Evolutionary conservation across 2,113 vertebrate species (phyloP).

Genomic region (Xiphias gladius): DNA sequence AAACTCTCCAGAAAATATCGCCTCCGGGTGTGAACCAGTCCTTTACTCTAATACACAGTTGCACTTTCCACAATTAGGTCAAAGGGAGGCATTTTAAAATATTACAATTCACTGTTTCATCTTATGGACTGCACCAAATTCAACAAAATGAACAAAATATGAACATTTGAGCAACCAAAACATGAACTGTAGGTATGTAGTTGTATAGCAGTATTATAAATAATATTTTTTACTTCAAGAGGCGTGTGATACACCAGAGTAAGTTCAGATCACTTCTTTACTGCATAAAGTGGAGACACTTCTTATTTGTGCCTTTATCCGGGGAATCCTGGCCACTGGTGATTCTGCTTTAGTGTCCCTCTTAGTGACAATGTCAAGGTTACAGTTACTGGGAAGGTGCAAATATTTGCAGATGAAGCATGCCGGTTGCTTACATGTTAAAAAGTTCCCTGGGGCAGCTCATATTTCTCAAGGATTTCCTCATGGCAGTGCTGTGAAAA

Average conservation of each 20-base stretch:
- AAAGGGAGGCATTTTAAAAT: background rate
- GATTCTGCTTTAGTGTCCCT: conserved; percentile 1
- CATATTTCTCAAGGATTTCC: conserved; percentile 40
- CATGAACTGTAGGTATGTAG: background rate
- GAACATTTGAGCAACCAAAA: background rate
- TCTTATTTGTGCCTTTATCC: background rate
- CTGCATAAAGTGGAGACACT: background rate
- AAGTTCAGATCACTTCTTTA: background rate
- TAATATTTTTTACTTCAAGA: background rate
- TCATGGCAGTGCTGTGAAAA: conserved; percentile 11
- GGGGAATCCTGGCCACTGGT: background rate
- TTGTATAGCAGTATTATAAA: background rate
- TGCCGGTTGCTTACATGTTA: conserved; percentile 71
- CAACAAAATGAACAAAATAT: background rate
- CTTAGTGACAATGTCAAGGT: conserved; percentile 63
- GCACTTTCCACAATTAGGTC: background rate
- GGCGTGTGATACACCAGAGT: no score
- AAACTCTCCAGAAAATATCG: no score
- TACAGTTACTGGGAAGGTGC: conserved; percentile 57
- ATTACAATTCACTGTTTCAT: background rate
- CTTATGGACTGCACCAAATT: background rate
- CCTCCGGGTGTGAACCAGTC: no score
- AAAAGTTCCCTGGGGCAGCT: conserved; percentile 35
- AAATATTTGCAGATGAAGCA: conserved; percentile 82
- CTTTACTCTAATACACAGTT: background rate